Conservation (phyloP, 2,888 invertebrate genomes). For the Polymixis lichenea region DNA sequence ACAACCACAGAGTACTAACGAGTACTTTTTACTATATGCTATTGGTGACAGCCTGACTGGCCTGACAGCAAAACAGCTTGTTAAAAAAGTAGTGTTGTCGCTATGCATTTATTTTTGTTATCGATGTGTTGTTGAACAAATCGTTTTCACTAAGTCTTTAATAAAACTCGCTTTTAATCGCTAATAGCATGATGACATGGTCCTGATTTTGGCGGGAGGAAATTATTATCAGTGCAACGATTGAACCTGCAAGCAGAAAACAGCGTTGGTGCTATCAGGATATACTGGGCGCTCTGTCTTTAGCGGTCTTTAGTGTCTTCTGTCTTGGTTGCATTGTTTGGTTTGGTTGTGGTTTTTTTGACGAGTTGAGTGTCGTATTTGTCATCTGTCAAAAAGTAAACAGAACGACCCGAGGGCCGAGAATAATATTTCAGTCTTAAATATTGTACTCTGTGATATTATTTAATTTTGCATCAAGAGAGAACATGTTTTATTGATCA, state of each 20-base stretch:
- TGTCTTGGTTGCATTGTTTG: background rate
- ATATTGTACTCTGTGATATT: too few relatives aligned
- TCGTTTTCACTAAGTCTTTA: background rate
- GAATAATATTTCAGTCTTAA: too few relatives aligned
- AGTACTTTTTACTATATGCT: too few relatives aligned
- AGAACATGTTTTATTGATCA: conserved; percentile 33
- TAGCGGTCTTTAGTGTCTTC: too few relatives aligned
- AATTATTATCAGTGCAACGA: background rate
- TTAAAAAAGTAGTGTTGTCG: conserved; percentile 14
- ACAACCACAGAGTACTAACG: too few relatives aligned
- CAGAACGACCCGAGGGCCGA: too few relatives aligned
- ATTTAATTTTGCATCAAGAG: background rate
- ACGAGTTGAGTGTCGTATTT: conserved; percentile 11
- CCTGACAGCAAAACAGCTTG: too few relatives aligned
- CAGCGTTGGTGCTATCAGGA: background rate
- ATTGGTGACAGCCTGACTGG: too few relatives aligned
- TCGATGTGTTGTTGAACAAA: background rate
- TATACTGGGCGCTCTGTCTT: conserved; percentile 10
- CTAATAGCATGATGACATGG: background rate
- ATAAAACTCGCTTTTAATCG: too few relatives aligned
- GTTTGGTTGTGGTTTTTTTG: conserved; percentile 23
- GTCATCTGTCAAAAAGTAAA: conserved; percentile 46
- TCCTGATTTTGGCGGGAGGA: background rate
- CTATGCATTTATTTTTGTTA: too few relatives aligned
- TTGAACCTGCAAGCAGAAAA: background rate